Evolutionary conservation across 2,797 vertebrate genomes (phyloP).

Genomic region (Hydrocynus forskahlii): DNA sequence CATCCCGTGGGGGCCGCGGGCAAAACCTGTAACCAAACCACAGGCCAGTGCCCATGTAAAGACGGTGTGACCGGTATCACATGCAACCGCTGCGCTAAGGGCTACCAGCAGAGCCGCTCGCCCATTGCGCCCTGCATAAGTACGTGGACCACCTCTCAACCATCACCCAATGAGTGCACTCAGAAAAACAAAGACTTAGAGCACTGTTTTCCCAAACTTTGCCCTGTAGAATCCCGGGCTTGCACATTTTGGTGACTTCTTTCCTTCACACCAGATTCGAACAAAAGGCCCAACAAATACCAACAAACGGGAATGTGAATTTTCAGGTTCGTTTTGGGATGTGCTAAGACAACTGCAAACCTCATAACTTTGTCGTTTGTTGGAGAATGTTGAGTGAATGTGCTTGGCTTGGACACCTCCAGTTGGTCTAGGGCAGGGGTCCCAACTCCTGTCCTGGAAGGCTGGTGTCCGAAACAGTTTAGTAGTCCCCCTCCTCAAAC

Average conservation of each 20-base stretch:
- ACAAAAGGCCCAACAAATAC: no score
- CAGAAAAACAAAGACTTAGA: neutral
- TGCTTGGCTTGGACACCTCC: no score
- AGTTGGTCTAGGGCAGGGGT: no score
- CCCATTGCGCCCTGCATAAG: slow-evolving; percentile 98
- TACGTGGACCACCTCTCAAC: slow-evolving; percentile 65
- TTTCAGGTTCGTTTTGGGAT: no score
- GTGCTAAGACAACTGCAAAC: no score
- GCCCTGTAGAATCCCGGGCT: neutral
- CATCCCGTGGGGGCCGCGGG: slow-evolving; percentile 96
- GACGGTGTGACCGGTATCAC: slow-evolving; percentile 97
- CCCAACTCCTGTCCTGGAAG: no score
- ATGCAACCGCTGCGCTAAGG: slow-evolving; percentile 97
- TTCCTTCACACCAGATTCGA: no score
- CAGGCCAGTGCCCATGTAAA: slow-evolving; percentile 97
- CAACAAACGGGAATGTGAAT: no score
- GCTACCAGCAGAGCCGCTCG: slow-evolving; percentile 98
- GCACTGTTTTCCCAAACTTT: neutral
- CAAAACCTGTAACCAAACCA: slow-evolving; percentile 99
- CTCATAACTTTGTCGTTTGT: no score
- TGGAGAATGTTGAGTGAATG: no score
- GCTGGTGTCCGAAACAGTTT: no score
- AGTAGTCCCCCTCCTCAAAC: no score
- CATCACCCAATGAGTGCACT: slow-evolving; percentile 7
- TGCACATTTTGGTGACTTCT: neutral